A percentile compares a stretch with the other conserved stretches of the same genome.
phyloP scores from a whole-genome alignment of 2,888 invertebrate genomes.

The Deilephila elpenor region DNA sequence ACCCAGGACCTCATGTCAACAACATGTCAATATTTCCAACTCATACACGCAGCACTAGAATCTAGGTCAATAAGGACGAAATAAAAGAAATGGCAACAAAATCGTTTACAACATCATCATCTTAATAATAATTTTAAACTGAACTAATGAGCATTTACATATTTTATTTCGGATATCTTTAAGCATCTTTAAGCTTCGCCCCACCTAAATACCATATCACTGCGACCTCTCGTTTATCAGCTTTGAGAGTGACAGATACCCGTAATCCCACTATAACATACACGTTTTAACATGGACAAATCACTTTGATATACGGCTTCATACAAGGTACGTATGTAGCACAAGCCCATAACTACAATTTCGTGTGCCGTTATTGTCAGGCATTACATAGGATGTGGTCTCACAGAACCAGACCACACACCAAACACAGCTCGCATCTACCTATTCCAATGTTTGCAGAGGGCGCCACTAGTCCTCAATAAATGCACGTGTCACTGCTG shows the following conservation, averaged over 20 bases:
- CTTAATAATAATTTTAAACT: no score
- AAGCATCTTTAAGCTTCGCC: no score
- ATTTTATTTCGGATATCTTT: no score
- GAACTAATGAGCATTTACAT: no score
- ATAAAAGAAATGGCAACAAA: no score
- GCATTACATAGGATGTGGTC: constrained; percentile 27
- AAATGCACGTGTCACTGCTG: neutral
- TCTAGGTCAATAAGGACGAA: no score
- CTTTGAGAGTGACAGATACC: neutral
- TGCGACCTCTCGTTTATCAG: neutral
- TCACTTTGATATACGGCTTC: constrained; percentile 21
- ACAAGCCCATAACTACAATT: constrained; percentile 26
- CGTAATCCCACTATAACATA: neutral
- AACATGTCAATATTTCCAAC: no score
- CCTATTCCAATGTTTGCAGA: constrained; percentile 21
- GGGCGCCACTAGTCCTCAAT: neutral
- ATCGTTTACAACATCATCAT: no score
- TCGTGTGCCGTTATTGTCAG: constrained; percentile 28
- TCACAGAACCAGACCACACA: constrained; percentile 26
- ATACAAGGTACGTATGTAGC: constrained; percentile 19
- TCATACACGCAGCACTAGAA: no score
- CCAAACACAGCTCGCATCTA: constrained; percentile 19
- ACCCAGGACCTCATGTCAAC: no score
- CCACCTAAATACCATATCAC: neutral
- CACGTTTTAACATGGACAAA: constrained; percentile 18